phyloP scores from a whole-genome alignment of 2,113 vertebrate genomes.

The Morone chrysops region DNA sequence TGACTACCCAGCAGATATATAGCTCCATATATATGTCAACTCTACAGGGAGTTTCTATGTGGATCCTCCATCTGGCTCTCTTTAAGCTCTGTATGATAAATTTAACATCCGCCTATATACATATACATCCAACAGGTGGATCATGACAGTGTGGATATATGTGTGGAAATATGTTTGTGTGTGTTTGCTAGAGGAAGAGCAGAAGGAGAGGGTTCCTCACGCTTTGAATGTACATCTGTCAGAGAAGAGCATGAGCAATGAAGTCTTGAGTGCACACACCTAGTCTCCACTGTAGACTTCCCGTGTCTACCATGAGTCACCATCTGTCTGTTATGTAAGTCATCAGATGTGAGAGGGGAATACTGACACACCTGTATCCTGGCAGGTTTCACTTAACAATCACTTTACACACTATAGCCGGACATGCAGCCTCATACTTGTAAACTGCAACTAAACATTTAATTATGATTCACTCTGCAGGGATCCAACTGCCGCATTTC shows the following conservation, averaged over 20 bases:
- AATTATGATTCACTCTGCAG: slow-evolving; percentile 33
- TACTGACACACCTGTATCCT: slow-evolving; percentile 61
- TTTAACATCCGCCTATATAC: slow-evolving; percentile 51
- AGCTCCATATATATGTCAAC: background rate
- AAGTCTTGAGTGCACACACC: slow-evolving; percentile 3
- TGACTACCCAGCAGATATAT: background rate
- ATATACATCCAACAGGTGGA: slow-evolving; percentile 42
- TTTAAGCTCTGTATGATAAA: slow-evolving; percentile 31
- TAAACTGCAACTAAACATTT: slow-evolving; percentile 1
- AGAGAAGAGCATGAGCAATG: slow-evolving; percentile 1
- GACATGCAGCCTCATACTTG: background rate
- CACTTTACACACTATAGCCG: background rate
- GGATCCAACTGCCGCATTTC: background rate
- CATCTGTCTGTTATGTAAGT: slow-evolving; percentile 52
- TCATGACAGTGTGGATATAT: slow-evolving; percentile 11
- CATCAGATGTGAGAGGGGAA: background rate
- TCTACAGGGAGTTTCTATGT: slow-evolving; percentile 28
- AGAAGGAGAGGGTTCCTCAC: slow-evolving; percentile 44
- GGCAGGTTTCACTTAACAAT: slow-evolving; percentile 18
- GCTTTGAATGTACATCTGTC: slow-evolving; percentile 38
- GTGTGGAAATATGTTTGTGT: background rate
- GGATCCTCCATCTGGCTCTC: slow-evolving; percentile 22
- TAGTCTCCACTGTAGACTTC: slow-evolving; percentile 50
- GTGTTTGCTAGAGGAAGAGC: slow-evolving; percentile 18
- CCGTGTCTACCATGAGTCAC: slow-evolving; percentile 65